phyloP scores from a whole-genome alignment of 1,140 invertebrate species.

The Drosophila lini region DNA sequence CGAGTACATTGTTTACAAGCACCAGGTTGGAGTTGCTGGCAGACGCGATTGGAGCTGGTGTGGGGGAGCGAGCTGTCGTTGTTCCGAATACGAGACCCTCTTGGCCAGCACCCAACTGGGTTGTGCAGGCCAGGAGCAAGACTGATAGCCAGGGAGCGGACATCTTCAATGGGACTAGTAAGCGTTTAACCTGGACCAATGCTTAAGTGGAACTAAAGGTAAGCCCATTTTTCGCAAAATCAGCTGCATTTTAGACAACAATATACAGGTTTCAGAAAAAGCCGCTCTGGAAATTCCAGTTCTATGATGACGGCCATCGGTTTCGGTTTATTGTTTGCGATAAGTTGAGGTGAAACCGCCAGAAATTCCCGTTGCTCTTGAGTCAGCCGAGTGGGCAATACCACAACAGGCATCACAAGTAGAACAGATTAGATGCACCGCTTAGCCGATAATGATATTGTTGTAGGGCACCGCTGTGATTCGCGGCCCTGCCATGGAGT shows the following conservation, averaged over 20 bases:
- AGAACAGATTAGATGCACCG: neutral
- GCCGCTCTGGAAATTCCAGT: slow-evolving; percentile 43
- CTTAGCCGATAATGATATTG: slow-evolving; percentile 70
- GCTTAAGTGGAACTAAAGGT: slow-evolving; percentile 11
- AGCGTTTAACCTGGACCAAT: slow-evolving; percentile 7
- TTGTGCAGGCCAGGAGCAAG: slow-evolving; percentile 1
- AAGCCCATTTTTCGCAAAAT: neutral
- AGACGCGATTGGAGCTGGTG: neutral
- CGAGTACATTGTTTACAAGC: slow-evolving; percentile 68
- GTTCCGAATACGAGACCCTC: slow-evolving; percentile 48
- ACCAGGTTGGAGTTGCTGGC: slow-evolving; percentile 40
- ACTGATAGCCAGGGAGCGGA: neutral
- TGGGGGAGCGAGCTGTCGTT: neutral
- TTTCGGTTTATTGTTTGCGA: slow-evolving; percentile 8
- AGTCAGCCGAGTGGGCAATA: slow-evolving; percentile 8
- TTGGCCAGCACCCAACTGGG: slow-evolving; percentile 16
- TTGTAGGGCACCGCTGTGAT: slow-evolving; percentile 72
- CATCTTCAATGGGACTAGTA: slow-evolving; percentile 21
- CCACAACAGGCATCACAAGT: neutral
- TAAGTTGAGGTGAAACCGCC: neutral
- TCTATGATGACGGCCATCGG: slow-evolving; percentile 12
- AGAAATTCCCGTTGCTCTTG: slow-evolving; percentile 9
- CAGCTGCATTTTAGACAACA: slow-evolving; percentile 9
- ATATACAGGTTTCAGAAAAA: slow-evolving; percentile 32
- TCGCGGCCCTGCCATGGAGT: slow-evolving; percentile 72